Percentiles rank a stretch among this genome's conserved stretches.
Evolutionary conservation across 2,888 invertebrate species (phyloP).

Genomic region (Platerodrilus igneus): DNA sequence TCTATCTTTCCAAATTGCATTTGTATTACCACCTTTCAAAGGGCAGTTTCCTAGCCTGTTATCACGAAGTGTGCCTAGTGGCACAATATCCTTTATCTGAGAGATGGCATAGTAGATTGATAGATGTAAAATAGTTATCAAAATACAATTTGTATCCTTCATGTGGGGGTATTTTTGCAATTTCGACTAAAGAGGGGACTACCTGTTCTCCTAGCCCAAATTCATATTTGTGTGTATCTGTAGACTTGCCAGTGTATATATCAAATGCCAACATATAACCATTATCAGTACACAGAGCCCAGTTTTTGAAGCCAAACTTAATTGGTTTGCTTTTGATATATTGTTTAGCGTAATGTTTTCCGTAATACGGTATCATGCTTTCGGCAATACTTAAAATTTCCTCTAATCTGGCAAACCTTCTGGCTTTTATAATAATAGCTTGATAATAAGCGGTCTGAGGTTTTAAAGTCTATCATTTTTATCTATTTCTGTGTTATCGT

Average conservation of each 20-base stretch:
- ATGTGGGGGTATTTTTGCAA: conserved; percentile 14
- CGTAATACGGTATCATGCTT: conserved; percentile 29
- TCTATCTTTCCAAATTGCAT: too few relatives aligned
- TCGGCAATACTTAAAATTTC: conserved; percentile 26
- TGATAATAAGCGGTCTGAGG: conserved; percentile 14
- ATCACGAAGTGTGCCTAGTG: conserved; percentile 20
- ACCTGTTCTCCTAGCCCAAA: conserved; percentile 25
- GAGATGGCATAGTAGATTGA: conserved; percentile 2
- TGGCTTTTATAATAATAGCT: conserved; percentile 16
- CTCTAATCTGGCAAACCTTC: conserved; percentile 15
- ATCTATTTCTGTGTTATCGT: conserved; percentile 14
- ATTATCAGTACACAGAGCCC: conserved; percentile 24
- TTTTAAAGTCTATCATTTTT: conserved; percentile 19
- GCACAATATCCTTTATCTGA: conserved; percentile 10
- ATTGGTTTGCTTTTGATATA: conserved; percentile 29
- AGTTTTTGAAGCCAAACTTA: conserved; percentile 30
- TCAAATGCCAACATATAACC: conserved; percentile 17
- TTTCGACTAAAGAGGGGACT: conserved; percentile 16
- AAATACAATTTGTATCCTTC: conserved; percentile 19
- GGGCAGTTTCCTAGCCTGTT: conserved; percentile 18
- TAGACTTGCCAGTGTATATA: conserved; percentile 27
- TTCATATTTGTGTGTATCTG: conserved; percentile 8
- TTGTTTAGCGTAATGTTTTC: conserved; percentile 27
- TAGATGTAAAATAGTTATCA: conserved; percentile 12
- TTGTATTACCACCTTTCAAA: too few relatives aligned